Percentiles rank a stretch among this genome's conserved stretches.
Conservation (phyloP, 2,113 vertebrate genomes). For the Telmatochromis brichardi region DNA sequence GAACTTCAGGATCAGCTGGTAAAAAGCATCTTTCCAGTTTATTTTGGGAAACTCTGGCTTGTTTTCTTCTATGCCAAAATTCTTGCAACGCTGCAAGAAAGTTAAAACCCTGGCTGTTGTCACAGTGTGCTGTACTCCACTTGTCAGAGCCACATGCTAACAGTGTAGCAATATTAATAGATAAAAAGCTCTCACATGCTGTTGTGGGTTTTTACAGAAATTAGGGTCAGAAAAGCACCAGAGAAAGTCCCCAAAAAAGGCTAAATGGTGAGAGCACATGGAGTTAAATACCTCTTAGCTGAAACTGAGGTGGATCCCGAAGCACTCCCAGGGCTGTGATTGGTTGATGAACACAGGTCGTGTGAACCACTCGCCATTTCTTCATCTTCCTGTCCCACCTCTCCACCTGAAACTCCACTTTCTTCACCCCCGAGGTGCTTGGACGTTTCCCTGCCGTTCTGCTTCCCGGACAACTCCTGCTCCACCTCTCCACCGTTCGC, state of each 20-base stretch:
- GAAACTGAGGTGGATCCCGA: slow-evolving; percentile 52
- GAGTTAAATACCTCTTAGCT: slow-evolving; percentile 68
- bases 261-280: background rate
- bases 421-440: background rate
- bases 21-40: background rate
- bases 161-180: background rate
- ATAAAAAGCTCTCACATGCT: background rate
- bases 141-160: background rate
- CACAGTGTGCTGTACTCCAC: background rate
- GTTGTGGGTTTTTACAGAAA: background rate
- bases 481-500: background rate
- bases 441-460: background rate
- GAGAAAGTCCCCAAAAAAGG: background rate
- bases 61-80: background rate
- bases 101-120: background rate
- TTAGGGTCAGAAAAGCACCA: background rate
- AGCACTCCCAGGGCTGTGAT: slow-evolving; percentile 31
- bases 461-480: background rate
- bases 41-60: background rate
- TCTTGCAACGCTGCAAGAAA: background rate
- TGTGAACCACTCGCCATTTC: slow-evolving; percentile 24
- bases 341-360: slow-evolving; percentile 17
- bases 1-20: background rate
- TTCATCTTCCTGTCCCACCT: slow-evolving; percentile 38
- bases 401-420: slow-evolving; percentile 18